Evolutionary conservation across 2,888 invertebrate species (phyloP), one percentile per base, ranked within the genome.

Genomic region (Agriopis marginaria): DNA sequence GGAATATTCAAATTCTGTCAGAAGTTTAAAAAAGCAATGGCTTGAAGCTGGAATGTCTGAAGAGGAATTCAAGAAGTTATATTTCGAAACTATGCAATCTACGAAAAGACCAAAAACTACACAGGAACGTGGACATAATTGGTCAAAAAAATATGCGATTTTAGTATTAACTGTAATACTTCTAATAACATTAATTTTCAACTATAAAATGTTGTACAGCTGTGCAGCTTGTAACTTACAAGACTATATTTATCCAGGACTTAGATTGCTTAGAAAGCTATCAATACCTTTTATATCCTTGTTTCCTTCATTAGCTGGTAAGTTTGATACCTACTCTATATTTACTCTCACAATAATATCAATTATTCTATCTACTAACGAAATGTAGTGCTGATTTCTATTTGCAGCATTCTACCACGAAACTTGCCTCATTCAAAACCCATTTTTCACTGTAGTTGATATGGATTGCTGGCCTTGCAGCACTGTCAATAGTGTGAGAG

Each of bases 401-500:
- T 84, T 95, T 88, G 78, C 91, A 96, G 97, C 96, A 86, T 95
- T 96, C 54, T 98, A 98, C 81, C 97, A 98, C 92, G 98, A 98
- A 89, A 96, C 97, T 81, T 98, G 98, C 85, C 91, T 98, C 49
- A 89, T 98, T 77, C 96, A 96, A 84, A 98, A 98, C 90, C 98
- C 98, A 12, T 97, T 96, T 84, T 98, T 97, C 85, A 95, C 96
- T 84, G 96, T 97, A 10, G 94, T 95, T n/a, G 97, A 97, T 80
- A 96, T 98, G 95, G 97, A 97, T 83, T 98, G 98, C 84, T 97
- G 97, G 95, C 97, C 98, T 0, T 98, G 98, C 81, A 96, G 96
- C 81, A 92, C 95, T 78, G 95, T 97, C 0, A 95, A 95, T 75
- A 96, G 96, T 79, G 95, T 98, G 50, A 91, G 96, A 66, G 96